A percentile compares a stretch with the other conserved stretches of the same genome.
Evolutionary conservation across 2,888 invertebrate species (phyloP).

Genomic region (Scaptomyza parva): DNA sequence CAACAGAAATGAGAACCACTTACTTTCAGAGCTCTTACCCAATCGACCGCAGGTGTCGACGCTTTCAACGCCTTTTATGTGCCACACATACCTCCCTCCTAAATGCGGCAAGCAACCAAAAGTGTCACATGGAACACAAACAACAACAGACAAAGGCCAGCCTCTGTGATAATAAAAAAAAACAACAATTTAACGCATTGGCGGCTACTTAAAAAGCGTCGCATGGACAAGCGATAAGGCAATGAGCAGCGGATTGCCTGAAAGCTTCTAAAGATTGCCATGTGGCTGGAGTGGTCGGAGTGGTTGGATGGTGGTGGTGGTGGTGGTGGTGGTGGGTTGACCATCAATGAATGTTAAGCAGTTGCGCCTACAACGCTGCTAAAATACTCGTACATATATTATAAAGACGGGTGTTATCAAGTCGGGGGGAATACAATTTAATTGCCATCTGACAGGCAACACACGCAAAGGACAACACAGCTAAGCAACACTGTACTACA

Average conservation of each 20-base stretch:
- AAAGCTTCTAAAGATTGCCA: constrained; percentile 38
- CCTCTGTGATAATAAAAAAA: constrained; percentile 70
- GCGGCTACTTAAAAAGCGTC: constrained; percentile 79
- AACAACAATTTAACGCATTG: constrained; percentile 78
- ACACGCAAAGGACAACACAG: constrained; percentile 2
- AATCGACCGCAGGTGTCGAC: constrained; percentile 68
- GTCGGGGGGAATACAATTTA: constrained; percentile 46
- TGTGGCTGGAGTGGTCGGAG: constrained; percentile 4
- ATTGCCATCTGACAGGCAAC: constrained; percentile 66
- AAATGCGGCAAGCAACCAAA: constrained; percentile 23
- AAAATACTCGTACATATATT: constrained; percentile 30
- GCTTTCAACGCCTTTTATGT: constrained; percentile 75
- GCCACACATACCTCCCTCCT: background rate
- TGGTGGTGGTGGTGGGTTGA: constrained; percentile 44
- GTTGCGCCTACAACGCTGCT: constrained; percentile 40
- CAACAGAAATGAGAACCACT: constrained; percentile 17
- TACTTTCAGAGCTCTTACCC: constrained; percentile 32
- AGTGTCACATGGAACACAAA: constrained; percentile 68
- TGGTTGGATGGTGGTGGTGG: constrained; percentile 13
- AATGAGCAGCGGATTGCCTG: constrained; percentile 15
- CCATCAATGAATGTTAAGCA: constrained; percentile 78
- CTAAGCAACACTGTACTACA: constrained; percentile 26
- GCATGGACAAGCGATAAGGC: constrained; percentile 74
- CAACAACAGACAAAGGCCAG: constrained; percentile 24
- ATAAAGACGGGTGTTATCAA: constrained; percentile 50